Evolutionary conservation across 2,797 vertebrate species (phyloP), one percentile per base, ranked within the genome.

Genomic region (Garrulus glandarius): DNA sequence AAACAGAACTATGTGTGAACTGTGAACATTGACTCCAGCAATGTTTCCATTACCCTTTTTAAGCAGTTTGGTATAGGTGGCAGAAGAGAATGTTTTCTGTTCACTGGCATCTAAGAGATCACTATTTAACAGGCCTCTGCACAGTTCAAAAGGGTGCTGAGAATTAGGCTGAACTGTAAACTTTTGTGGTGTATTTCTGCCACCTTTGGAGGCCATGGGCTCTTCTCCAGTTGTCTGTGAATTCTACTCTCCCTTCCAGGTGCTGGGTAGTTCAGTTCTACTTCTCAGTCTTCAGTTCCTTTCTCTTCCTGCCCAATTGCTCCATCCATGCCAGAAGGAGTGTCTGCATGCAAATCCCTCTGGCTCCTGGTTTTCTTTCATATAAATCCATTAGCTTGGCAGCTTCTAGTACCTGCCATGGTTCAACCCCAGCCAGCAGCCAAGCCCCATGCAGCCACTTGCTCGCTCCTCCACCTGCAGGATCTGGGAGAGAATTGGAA

Each of bases 391-490:
- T 37, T 59, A 24, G 1, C n/a, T 47, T 56, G 60, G 60, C 19
- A 63, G 39, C 44, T 49, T 47, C 27, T 34, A 8, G 16, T 41
- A 15, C 19, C n/a, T 60, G 41, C 36, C 27, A 8, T 7, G 5
- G 56, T 55, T 77, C 52, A 69, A 30, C 11, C 56, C 23, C 37
- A 63, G 37, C 8, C 43, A 63, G 71, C n/a, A 55, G 43, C 32
- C n/a, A 52, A 77, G 50, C 24, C 56, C n/a, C n/a, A 22, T 0
- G 0, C n/a, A 77, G 37, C n/a, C 16, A 4, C 20, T 63, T 2
- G 24, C 12, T 56, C 20, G 20, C 10, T 20, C 10, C 15, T 9
- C n/a, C 30, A 59, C 30, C 22, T 2, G 4, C 4, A 21, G 30
- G 13, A 21, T 16, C 8, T 6, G 26, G 21, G 15, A 84, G 44